These are phyloP conservation scores for Seladonia tumulorum DNA, from an alignment of 2,888 invertebrate species.

Conservation along the genomic window DNA sequence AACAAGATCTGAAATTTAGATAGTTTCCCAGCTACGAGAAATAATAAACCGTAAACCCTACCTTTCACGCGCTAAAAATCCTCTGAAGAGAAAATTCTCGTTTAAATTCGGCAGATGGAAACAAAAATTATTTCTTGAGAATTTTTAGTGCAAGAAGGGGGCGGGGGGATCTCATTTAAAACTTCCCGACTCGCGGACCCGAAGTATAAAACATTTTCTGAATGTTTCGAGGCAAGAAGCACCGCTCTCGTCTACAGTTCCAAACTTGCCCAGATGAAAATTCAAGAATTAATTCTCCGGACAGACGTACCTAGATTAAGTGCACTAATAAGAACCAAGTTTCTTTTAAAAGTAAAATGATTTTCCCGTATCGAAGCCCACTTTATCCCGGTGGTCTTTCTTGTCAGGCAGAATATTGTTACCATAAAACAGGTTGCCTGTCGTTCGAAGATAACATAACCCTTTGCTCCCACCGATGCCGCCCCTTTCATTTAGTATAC, in stretches of 20 bases:
- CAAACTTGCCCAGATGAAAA: neutral
- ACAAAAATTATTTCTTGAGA: neutral
- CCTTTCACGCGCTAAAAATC: neutral
- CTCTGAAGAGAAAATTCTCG: neutral
- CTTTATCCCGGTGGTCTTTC: neutral
- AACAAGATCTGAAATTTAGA: neutral
- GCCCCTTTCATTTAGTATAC: too few relatives aligned
- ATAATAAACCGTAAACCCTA: neutral
- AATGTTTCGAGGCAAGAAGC: constrained; percentile 6
- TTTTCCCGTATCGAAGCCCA: neutral
- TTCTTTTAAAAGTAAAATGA: neutral
- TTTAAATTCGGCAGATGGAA: neutral
- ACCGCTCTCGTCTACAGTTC: neutral
- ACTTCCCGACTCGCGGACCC: neutral
- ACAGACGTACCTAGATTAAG: neutral
- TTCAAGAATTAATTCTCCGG: neutral
- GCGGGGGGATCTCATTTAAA: neutral
- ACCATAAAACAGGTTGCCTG: neutral
- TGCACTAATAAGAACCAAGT: neutral
- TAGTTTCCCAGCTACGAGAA: neutral
- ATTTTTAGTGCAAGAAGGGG: neutral
- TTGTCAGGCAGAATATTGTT: neutral
- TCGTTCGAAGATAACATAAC: too few relatives aligned
- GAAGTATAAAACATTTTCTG: constrained; percentile 2
- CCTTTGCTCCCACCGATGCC: too few relatives aligned